Evolutionary conservation across 2,797 vertebrate genomes (phyloP).

Genomic region (Anas acuta): DNA sequence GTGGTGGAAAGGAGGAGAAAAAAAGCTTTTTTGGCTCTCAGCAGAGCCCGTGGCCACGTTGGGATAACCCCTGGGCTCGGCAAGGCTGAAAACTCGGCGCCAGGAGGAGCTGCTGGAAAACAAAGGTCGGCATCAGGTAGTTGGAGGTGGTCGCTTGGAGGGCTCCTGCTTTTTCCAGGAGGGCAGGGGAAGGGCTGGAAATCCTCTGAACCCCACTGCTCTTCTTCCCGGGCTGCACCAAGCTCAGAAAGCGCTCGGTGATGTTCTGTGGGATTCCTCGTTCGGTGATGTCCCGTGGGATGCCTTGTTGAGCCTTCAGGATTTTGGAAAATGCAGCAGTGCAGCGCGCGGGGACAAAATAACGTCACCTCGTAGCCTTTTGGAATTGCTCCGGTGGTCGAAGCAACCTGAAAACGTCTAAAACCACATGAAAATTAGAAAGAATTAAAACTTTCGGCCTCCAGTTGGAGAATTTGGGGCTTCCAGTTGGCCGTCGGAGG

Average conservation of each 20-base stretch:
- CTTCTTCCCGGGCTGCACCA: not conserved
- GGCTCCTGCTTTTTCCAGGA: not conserved
- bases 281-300: too few relatives aligned
- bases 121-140: not conserved
- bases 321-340: not conserved
- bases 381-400: not conserved
- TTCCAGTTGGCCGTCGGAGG: not conserved
- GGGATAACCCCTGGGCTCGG: not conserved
- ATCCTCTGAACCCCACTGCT: not conserved
- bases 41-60: fast-evolving
- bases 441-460: not conserved
- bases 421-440: not conserved
- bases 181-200: not conserved
- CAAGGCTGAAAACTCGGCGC: not conserved
- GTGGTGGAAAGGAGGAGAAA: not conserved
- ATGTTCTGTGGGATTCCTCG: not conserved
- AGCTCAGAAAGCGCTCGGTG: not conserved
- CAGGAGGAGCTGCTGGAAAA: not conserved
- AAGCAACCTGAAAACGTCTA: not conserved
- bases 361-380: fast-evolving
- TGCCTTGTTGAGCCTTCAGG: not conserved
- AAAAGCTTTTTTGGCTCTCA: not conserved
- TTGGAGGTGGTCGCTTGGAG: not conserved
- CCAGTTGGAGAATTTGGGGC: not conserved
- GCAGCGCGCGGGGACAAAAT: not conserved